Conservation (phyloP, 1,140 invertebrate species). For the Holotrichia oblita region DNA sequence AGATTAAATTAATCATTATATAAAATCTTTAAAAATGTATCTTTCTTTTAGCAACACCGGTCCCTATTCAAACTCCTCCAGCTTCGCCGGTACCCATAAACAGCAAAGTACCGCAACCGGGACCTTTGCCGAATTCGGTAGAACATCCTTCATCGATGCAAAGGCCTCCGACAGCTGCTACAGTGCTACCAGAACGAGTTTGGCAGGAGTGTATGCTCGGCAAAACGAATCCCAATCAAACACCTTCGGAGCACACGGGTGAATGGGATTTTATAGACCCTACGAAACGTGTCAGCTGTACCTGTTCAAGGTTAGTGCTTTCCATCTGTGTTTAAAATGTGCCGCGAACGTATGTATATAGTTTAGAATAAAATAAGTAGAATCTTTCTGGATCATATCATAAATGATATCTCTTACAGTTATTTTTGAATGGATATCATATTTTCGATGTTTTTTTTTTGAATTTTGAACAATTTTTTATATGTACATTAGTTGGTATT, state of each 20-base stretch:
- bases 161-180: constrained; percentile 65
- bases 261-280: constrained; percentile 91
- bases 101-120: constrained; percentile 61
- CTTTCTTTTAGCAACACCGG: constrained; percentile 36
- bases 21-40: too few relatives aligned
- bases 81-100: constrained; percentile 63
- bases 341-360: neutral
- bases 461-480: too few relatives aligned
- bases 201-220: constrained; percentile 79
- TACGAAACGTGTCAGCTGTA: constrained; percentile 80
- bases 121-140: constrained; percentile 61
- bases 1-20: too few relatives aligned
- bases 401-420: too few relatives aligned
- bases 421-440: too few relatives aligned
- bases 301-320: constrained; percentile 77
- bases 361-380: neutral
- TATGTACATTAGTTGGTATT: too few relatives aligned
- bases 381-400: too few relatives aligned
- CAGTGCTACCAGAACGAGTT: constrained; percentile 75
- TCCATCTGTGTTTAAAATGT: neutral
- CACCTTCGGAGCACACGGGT: constrained; percentile 59
- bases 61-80: constrained; percentile 55
- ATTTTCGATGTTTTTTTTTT: too few relatives aligned
- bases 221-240: constrained; percentile 54
- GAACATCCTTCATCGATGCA: constrained; percentile 65